A percentile compares a stretch with the other conserved stretches of the same genome.
phyloP scores from a whole-genome alignment of 2,113 vertebrate species.

The Phyllopteryx taeniolatus region DNA sequence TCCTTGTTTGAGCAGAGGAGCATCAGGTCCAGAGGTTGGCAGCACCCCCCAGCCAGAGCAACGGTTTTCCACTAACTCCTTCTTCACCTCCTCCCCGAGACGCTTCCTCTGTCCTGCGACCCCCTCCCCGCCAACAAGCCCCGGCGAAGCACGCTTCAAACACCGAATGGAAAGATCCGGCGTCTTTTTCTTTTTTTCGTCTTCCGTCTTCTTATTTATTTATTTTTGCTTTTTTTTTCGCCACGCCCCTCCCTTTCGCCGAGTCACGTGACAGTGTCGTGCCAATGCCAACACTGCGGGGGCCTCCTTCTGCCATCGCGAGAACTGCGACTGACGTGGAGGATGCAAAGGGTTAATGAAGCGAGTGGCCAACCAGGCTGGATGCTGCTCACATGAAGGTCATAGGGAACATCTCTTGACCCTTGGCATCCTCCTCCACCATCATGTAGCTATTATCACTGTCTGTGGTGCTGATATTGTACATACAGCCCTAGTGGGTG shows the following conservation, averaged over 20 bases:
- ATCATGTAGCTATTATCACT: constrained; percentile 19
- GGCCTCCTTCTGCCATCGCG: constrained; percentile 48
- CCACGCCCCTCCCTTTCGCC: constrained; percentile 48
- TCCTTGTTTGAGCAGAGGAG: constrained; percentile 39
- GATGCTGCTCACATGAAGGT: constrained; percentile 42
- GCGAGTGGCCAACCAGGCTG: constrained; percentile 13
- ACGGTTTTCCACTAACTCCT: constrained; percentile 19
- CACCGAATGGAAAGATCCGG: constrained; percentile 29
- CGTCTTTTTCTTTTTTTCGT: constrained; percentile 43
- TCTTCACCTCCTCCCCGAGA: constrained; percentile 27
- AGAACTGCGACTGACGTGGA: constrained; percentile 41
- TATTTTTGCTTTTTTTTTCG: constrained; percentile 29
- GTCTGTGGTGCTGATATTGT: constrained; percentile 57
- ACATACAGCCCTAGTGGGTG: not conserved
- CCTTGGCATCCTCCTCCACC: not conserved
- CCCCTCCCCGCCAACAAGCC: constrained; percentile 19
- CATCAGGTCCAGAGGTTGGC: constrained; percentile 31
- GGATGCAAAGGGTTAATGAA: constrained; percentile 30
- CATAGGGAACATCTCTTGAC: constrained; percentile 7
- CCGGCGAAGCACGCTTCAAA: constrained; percentile 34
- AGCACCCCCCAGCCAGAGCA: constrained; percentile 30
- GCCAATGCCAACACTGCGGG: constrained; percentile 41
- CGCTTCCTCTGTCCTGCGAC: constrained; percentile 27
- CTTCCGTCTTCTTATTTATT: constrained; percentile 45
- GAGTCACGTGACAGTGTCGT: constrained; percentile 58